Conservation (phyloP, 2,113 vertebrate species). For the Chionomys nivalis region DNA sequence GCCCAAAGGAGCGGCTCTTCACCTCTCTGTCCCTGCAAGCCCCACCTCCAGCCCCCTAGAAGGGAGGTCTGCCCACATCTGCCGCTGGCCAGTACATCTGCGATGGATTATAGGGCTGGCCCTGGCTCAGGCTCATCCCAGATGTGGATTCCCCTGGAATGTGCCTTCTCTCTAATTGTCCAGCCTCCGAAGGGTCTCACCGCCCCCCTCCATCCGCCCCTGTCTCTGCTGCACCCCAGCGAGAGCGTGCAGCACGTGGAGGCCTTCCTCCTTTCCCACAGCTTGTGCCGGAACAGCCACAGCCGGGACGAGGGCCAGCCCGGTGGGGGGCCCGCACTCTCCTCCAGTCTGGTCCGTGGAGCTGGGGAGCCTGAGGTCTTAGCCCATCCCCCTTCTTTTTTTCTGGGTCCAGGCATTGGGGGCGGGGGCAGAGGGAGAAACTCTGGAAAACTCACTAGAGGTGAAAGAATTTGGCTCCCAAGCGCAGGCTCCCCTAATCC, state of each 20-base stretch:
- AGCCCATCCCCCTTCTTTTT: constrained; percentile 27
- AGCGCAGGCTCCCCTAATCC: constrained; percentile 67
- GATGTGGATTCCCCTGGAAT: constrained; percentile 83
- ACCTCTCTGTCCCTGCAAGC: not conserved
- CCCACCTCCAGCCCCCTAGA: constrained; percentile 10
- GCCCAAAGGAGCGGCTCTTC: constrained; percentile 46
- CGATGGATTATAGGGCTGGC: constrained; percentile 80
- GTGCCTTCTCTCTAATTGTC: constrained; percentile 70
- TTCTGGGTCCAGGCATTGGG: constrained; percentile 47
- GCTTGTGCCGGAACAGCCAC: constrained; percentile 67
- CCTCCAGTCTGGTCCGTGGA: not conserved
- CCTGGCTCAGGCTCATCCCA: constrained; percentile 72
- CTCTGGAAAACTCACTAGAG: constrained; percentile 79
- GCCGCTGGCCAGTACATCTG: constrained; percentile 81
- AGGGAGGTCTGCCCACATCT: constrained; percentile 78
- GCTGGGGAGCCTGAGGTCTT: constrained; percentile 53
- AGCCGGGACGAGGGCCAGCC: constrained; percentile 64
- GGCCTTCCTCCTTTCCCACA: constrained; percentile 75
- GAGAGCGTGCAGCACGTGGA: constrained; percentile 23
- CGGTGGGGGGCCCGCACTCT: constrained; percentile 32
- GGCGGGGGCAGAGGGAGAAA: constrained; percentile 43
- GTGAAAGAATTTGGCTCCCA: constrained; percentile 74
- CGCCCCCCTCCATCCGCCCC: constrained; percentile 21
- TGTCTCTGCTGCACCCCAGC: constrained; percentile 53
- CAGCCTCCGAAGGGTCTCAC: constrained; percentile 70